Conservation (phyloP, 2,888 invertebrate species). For the Anthrax anthrax region DNA sequence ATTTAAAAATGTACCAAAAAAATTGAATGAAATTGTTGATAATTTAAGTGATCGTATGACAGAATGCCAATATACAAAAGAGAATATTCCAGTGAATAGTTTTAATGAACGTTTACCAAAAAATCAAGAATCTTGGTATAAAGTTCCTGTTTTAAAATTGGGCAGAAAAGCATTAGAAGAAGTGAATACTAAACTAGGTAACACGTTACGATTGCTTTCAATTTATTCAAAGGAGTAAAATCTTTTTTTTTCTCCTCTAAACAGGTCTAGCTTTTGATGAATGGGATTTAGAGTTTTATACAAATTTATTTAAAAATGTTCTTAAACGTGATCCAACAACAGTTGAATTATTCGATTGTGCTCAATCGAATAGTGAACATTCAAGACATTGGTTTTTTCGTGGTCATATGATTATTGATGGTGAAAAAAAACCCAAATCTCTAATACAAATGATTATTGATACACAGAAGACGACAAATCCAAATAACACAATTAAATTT, state of each 20-base stretch:
- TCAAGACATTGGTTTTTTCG: conserved; percentile 99
- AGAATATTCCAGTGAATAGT: conserved; percentile 47
- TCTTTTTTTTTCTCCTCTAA: background rate
- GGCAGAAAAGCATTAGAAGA: conserved; percentile 68
- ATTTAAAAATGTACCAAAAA: conserved; percentile 21
- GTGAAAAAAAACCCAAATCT: conserved; percentile 56
- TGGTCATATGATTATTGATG: conserved; percentile 76
- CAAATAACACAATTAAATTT: conserved; percentile 93
- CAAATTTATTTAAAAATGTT: conserved; percentile 66
- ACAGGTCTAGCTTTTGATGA: conserved; percentile 81
- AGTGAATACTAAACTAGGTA: conserved; percentile 63
- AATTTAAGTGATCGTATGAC: conserved; percentile 85
- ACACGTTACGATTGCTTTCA: no score
- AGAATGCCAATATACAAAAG: conserved; percentile 63
- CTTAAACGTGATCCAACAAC: conserved; percentile 87
- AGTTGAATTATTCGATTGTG: conserved; percentile 94
- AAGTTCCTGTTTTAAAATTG: conserved; percentile 64
- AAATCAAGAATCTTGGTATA: conserved; percentile 61
- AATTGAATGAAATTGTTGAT: conserved; percentile 35
- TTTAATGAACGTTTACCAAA: conserved; percentile 52
- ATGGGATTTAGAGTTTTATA: conserved; percentile 85
- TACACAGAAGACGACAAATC: conserved; percentile 72
- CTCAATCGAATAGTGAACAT: conserved; percentile 97
- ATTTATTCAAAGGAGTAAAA: background rate
- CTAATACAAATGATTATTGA: conserved; percentile 85